Conservation (phyloP, 2,113 vertebrate species). For the Suncus etruscus region DNA sequence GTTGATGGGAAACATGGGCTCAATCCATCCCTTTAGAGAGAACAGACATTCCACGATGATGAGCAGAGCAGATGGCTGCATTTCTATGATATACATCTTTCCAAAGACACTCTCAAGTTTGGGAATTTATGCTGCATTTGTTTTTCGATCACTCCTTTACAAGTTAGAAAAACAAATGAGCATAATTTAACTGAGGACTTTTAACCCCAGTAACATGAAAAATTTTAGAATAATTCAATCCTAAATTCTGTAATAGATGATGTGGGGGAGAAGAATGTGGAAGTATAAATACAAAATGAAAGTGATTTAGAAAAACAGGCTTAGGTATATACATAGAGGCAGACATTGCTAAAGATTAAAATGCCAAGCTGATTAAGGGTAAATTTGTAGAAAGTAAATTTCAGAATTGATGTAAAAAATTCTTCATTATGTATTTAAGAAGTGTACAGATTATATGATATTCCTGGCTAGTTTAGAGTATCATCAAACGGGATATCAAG, state of each 20-base stretch:
- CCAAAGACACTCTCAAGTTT: conserved; percentile 58
- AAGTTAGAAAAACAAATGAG: conserved; percentile 67
- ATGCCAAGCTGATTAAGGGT: not conserved
- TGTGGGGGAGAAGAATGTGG: not conserved
- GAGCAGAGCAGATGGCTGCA: conserved; percentile 30
- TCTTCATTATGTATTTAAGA: not conserved
- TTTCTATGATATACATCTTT: conserved; percentile 52
- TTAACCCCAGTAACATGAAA: conserved; percentile 63
- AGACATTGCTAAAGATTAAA: not conserved
- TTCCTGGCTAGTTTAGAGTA: too few relatives aligned
- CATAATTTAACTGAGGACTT: conserved; percentile 64
- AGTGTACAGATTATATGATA: not conserved
- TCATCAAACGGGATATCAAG: too few relatives aligned
- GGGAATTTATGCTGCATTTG: conserved; percentile 70
- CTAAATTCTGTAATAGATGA: not conserved
- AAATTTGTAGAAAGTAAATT: not conserved
- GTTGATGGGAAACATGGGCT: not conserved
- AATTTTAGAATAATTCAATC: conserved; percentile 4
- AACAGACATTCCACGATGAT: not conserved
- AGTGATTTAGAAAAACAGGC: not conserved
- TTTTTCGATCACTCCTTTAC: conserved; percentile 66
- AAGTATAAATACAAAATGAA: not conserved
- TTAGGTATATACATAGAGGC: not conserved
- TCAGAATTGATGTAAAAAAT: conserved; percentile 9
- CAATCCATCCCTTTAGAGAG: not conserved